Percentiles rank a stretch among this genome's conserved stretches.
Conservation (phyloP, 2,797 vertebrate species). For the Triplophysa bombifrons region DNA sequence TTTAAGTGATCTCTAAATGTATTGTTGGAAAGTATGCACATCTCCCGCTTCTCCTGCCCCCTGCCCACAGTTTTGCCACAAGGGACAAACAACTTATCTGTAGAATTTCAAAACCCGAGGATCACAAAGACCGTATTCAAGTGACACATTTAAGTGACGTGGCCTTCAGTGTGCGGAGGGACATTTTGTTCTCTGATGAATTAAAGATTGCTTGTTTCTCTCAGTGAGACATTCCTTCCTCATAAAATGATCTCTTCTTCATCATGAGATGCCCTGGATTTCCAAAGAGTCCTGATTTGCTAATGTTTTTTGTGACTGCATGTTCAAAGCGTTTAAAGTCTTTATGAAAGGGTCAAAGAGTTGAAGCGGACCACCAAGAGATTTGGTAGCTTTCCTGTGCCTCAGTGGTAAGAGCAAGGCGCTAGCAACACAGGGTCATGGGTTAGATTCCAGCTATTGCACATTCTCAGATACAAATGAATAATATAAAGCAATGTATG, state of each 20-base stretch:
- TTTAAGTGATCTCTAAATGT: conserved; percentile 3
- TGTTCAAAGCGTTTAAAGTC: conserved; percentile 18
- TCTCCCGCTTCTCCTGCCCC: conserved; percentile 1
- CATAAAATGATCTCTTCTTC: background rate
- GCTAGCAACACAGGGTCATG: no score
- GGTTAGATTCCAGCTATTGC: no score
- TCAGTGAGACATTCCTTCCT: conserved; percentile 35
- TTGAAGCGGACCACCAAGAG: conserved; percentile 13
- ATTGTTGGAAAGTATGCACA: conserved; percentile 12
- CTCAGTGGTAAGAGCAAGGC: no score
- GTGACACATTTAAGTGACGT: conserved; percentile 28
- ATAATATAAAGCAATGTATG: no score
- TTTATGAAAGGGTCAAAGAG: background rate
- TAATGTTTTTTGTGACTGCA: conserved; percentile 9
- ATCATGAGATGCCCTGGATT: background rate
- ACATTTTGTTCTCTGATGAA: conserved; percentile 44
- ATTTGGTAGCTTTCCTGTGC: background rate
- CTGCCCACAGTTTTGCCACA: conserved; percentile 32
- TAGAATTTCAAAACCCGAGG: conserved; percentile 19
- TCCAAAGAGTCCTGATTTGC: background rate
- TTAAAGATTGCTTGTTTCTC: conserved; percentile 41
- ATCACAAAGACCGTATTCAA: conserved; percentile 41
- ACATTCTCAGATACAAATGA: no score
- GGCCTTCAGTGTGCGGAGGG: conserved; percentile 31
- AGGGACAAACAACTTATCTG: conserved; percentile 41